A percentile compares a stretch with the other conserved stretches of the same genome.
Conservation (phyloP, 2,888 invertebrate genomes). For the Gymnocheta viridis region DNA sequence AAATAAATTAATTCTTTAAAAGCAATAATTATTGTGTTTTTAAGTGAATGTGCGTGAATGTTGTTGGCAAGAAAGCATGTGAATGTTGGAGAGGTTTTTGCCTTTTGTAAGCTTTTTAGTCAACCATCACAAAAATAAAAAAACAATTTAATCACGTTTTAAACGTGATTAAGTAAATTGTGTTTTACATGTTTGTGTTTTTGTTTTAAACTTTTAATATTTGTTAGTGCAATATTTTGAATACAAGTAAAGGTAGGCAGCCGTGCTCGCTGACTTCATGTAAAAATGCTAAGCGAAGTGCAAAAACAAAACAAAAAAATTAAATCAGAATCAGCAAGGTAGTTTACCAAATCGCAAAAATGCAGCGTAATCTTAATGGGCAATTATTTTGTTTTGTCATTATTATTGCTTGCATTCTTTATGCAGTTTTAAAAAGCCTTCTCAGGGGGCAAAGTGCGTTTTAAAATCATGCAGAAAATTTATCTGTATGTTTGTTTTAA, state of each 20-base stretch:
- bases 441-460: background rate
- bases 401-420: background rate
- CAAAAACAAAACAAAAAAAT: too few relatives aligned
- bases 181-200: conserved; percentile 33
- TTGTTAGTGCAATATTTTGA: background rate
- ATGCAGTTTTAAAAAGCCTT: background rate
- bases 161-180: conserved; percentile 61
- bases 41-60: background rate
- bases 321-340: conserved; percentile 5
- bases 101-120: background rate
- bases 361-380: conserved; percentile 17
- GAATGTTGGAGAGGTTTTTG: background rate
- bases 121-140: conserved; percentile 28
- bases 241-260: background rate
- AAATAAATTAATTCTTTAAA: conserved; percentile 35
- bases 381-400: background rate
- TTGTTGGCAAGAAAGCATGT: conserved; percentile 40
- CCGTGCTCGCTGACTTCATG: background rate
- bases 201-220: background rate
- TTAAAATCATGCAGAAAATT: too few relatives aligned
- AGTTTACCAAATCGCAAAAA: conserved; percentile 4
- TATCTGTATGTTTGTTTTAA: too few relatives aligned
- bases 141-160: conserved; percentile 59
- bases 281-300: conserved; percentile 10
- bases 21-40: background rate